Base-by-base conservation (phyloP, 2,888 invertebrate species). In the Drosophila greeni region DNA sequence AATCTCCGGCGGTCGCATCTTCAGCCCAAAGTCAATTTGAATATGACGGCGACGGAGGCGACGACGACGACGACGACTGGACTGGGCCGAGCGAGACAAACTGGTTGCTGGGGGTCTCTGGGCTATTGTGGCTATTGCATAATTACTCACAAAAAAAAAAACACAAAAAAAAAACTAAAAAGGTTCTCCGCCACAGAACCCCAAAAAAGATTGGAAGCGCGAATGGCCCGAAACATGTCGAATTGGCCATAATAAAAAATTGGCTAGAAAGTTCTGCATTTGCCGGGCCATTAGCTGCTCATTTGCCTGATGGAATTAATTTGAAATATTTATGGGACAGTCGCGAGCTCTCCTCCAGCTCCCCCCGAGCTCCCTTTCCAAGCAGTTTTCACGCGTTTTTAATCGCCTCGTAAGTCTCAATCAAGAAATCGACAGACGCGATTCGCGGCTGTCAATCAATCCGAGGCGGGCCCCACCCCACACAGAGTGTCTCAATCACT, bases 11-110 rank as follows among this genome's bases (percentile, higher is more conserved):
- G 82, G 64, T 68, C 77, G 72, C 83, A 79, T 79, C 84, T 79
- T 82, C 68, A 76, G 81, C 75, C 73, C 72, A 73, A 80, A 77
- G 64, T 70, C 77, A 72, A 79, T 79, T 79, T 79, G 81, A 82
- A 76, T 75, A 71, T 82, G 72, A 70, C 68, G 84, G 72, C 75
- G 57, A 70, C 67, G 84, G 72, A 72, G 54, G 43, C 66, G 71
- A 57, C 75, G 57, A 70, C 67, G 84, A 70, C 74, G 54, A 47
- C 66, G 71, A 57, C 77, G 31, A 23, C 53, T 51, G 53, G 43
- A 56, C 49, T n/a, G n/a, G 36, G 80, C 66, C 72, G 77, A 72
- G 77, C 75, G 70, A 81, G 52, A 68, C 70, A 70, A 84, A 84
- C 79, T 82, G 84, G 79, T 84, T 79, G 82, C 34, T 40, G 14